phyloP scores from a whole-genome alignment of 1,140 invertebrate genomes.

The Calliphora vicina region DNA sequence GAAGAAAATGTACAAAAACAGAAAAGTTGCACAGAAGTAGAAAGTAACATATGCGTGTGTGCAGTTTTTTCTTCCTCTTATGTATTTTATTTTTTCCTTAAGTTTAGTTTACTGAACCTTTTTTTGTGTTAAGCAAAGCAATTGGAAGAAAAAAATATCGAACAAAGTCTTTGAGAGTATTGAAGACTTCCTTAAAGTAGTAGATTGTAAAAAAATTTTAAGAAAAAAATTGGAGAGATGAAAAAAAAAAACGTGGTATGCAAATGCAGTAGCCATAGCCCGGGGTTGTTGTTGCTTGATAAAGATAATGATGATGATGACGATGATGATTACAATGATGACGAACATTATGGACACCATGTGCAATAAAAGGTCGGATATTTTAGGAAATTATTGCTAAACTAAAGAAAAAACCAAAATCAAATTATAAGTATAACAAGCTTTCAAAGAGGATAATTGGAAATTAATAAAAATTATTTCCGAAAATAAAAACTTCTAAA shows the following conservation, averaged over 20 bases:
- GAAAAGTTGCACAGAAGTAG: slow-evolving; percentile 8
- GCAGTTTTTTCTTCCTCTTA: not conserved
- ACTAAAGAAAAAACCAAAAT: not conserved
- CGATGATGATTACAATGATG: slow-evolving; percentile 17
- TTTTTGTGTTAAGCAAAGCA: not conserved
- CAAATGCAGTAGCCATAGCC: slow-evolving; percentile 29
- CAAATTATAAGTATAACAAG: not conserved
- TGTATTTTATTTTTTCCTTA: not conserved
- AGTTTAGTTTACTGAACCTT: not conserved
- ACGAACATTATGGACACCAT: not conserved
- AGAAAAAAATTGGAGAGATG: not conserved
- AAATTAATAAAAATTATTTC: no score
- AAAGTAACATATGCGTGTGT: slow-evolving; percentile 34
- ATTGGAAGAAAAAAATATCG: slow-evolving; percentile 5
- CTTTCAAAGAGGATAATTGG: no score
- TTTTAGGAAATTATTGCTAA: not conserved
- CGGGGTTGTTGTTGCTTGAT: slow-evolving; percentile 22
- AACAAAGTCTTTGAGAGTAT: not conserved
- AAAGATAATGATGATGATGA: slow-evolving; percentile 30
- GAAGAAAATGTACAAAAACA: not conserved
- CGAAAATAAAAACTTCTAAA: no score
- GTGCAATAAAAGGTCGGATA: not conserved
- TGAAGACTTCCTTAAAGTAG: slow-evolving; percentile 18
- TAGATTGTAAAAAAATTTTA: not conserved
- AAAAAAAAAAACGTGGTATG: slow-evolving; percentile 11